phyloP scores from a whole-genome alignment of 2,113 vertebrate genomes.

The Gavia stellata region DNA sequence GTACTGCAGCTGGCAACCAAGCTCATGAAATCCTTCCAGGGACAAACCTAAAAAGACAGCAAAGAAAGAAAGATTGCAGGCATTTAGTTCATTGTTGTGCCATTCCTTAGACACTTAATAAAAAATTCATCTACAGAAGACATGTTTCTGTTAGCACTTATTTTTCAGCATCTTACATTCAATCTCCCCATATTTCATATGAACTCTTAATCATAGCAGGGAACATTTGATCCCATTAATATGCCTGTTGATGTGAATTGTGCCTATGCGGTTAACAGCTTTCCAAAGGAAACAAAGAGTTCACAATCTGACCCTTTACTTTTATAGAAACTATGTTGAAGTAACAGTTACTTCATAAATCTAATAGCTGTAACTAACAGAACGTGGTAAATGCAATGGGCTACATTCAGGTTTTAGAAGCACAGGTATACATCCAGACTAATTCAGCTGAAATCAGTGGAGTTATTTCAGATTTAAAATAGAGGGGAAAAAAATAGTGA shows the following conservation, averaged over 20 bases:
- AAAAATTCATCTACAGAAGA: constrained; percentile 7
- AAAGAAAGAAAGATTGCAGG: background rate
- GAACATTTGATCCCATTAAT: constrained; percentile 1
- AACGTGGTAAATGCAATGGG: background rate
- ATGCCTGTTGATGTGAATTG: background rate
- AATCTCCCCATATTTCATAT: background rate
- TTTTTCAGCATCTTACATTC: background rate
- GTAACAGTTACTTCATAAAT: background rate
- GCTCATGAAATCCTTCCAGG: background rate
- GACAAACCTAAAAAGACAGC: background rate
- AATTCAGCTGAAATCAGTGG: background rate
- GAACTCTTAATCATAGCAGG: background rate
- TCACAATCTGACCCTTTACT: background rate
- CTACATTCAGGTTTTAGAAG: background rate
- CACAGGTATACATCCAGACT: background rate
- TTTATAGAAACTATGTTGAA: background rate
- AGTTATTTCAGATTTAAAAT: background rate
- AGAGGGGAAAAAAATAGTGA: background rate
- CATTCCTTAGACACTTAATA: background rate
- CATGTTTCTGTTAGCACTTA: background rate
- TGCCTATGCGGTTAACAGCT: background rate
- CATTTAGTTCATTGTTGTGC: background rate
- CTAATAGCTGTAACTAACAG: background rate
- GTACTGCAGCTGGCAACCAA: background rate
- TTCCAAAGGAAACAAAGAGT: background rate